Base-by-base conservation (phyloP, 23 tunicate species). In the Ascidia mentula region DNA sequence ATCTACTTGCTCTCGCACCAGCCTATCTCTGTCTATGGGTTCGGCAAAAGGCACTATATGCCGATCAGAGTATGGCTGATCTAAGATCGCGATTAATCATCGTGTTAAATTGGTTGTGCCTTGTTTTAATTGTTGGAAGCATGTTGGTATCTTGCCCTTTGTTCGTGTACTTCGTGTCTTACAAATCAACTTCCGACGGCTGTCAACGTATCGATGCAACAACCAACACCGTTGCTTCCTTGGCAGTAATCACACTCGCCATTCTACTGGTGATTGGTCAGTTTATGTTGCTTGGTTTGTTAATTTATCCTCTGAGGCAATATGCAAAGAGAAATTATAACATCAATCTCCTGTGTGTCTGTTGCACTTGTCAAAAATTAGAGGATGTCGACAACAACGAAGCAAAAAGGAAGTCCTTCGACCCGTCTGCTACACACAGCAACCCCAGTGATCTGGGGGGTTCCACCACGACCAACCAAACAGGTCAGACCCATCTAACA, bases 11-110 rank as follows among this genome's bases (percentile, higher is more conserved):
- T 28, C 13, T 53, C 4, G 65, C 65, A 53, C 65, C 65, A 9
- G 65, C 65, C 65, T 53, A 53, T 9, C 65, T 53, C 24, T 53
- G 65, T 53, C 24, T 53, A 9, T 53, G 65, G 65, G 65, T 53
- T 53, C 65, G 65, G 22, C 65, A 53, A 53, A 53, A 53, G 24
- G 65, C 65, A 20, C 24, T 53, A 28, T 53, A 53, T 28, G 65
- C 65, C 65, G 65, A 53, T 28, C 22, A 53, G 65, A 53, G 65
- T 53, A 53, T 53, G 65, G 65, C 65, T 1, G 65, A 53, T 53
- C 65, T 53, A 3, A 53, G 65, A 53, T 53, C 65, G 24, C 65
- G 65, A 26, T 26, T 53, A 3, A 53, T 53, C 22, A 53, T 53
- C 65, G 65, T 53, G 65, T 53, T 53, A 6, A 53, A 53, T 9